Percentiles rank a stretch among this genome's conserved stretches.
Evolutionary conservation across 2,888 invertebrate species (phyloP).

Genomic region (Spodoptera littoralis): DNA sequence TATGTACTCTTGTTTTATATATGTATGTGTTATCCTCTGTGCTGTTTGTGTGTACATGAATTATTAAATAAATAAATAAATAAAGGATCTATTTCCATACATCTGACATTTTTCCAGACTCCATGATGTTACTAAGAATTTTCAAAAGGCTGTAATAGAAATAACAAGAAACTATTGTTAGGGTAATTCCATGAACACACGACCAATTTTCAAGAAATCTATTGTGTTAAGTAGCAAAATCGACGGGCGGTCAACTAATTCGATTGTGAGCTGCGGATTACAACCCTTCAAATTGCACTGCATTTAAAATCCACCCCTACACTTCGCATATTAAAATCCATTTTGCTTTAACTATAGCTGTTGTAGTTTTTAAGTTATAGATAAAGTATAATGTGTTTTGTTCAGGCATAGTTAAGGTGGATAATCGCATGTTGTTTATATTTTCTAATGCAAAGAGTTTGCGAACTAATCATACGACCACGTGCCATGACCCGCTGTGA

Average conservation of each 20-base stretch:
- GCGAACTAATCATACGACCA: slow-evolving; percentile 81
- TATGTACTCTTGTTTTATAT: no score
- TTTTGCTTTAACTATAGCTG: slow-evolving; percentile 9
- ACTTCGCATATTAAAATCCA: not conserved
- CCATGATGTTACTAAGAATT: no score
- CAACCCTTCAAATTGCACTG: slow-evolving; percentile 44
- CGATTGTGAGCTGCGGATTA: slow-evolving; percentile 74
- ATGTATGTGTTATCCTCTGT: no score
- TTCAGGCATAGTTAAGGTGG: not conserved
- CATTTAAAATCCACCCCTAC: slow-evolving; percentile 51
- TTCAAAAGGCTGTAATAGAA: no score
- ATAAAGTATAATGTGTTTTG: slow-evolving; percentile 27
- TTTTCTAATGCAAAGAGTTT: slow-evolving; percentile 70
- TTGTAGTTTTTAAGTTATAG: slow-evolving; percentile 17
- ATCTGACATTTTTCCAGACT: no score
- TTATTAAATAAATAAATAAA: no score
- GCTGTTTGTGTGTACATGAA: no score
- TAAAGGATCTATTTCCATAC: no score
- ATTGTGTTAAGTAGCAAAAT: slow-evolving; percentile 85
- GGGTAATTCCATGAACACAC: slow-evolving; percentile 72
- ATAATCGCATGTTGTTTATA: slow-evolving; percentile 28
- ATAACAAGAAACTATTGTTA: slow-evolving; percentile 55
- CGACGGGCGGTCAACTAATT: slow-evolving; percentile 85
- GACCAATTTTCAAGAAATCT: slow-evolving; percentile 71
- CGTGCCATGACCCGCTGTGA: slow-evolving; percentile 71